Percentiles rank a stretch among this genome's conserved stretches.
These are phyloP conservation scores for Seriola aureovittata DNA, from an alignment of 2,113 vertebrate genomes.

Conservation along the genomic window DNA sequence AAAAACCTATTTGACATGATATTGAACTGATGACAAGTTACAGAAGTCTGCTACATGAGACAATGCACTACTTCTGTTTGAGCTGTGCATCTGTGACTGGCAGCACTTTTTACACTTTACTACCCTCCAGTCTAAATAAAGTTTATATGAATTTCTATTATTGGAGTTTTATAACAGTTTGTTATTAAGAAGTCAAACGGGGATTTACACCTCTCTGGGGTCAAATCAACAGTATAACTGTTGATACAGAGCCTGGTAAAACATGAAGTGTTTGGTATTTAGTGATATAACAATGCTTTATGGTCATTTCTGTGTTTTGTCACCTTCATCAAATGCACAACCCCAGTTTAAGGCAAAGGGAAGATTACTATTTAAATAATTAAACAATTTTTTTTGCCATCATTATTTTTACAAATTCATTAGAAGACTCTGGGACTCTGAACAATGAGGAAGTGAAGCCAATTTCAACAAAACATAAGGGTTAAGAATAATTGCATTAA, in stretches of 20 bases:
- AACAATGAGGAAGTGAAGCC: not conserved
- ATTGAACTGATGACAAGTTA: not conserved
- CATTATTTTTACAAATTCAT: not conserved
- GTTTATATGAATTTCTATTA: not conserved
- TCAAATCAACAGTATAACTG: not conserved
- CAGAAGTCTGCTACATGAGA: not conserved
- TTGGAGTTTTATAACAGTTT: too few species aligned
- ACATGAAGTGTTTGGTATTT: not conserved
- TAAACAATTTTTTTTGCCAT: too few species aligned
- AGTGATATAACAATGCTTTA: not conserved
- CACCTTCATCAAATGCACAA: not conserved
- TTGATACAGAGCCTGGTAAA: not conserved
- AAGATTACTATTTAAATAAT: not conserved
- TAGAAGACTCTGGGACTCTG: not conserved
- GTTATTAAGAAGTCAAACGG: too few species aligned
- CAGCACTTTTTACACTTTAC: not conserved
- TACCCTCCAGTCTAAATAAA: not conserved
- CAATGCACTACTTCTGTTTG: not conserved
- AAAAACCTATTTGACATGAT: not conserved
- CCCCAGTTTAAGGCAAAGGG: not conserved
- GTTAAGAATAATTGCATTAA: constrained; percentile 22
- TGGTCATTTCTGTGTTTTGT: not conserved
- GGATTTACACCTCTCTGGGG: not conserved
- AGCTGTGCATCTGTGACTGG: not conserved
- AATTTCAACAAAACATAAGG: not conserved